Percentiles rank a stretch among this genome's conserved stretches.
phyloP scores from a whole-genome alignment of 2,113 vertebrate species.

The Ammospiza caudacuta region DNA sequence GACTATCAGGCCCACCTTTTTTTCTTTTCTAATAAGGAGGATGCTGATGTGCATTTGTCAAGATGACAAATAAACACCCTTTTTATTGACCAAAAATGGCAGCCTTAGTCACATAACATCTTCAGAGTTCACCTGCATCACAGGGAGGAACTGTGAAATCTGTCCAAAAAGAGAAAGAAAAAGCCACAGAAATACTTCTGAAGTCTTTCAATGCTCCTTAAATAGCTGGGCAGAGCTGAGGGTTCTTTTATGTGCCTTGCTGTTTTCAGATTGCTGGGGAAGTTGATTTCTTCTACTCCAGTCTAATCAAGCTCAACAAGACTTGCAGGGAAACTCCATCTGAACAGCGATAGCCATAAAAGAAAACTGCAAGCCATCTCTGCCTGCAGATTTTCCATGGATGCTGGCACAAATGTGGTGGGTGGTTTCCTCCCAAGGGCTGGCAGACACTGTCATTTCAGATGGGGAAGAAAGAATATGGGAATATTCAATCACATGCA shows the following conservation, averaged over 20 bases:
- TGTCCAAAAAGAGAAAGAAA: background rate
- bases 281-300: background rate
- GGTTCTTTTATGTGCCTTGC: background rate
- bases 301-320: background rate
- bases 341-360: background rate
- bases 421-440: background rate
- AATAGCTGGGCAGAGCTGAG: background rate
- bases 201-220: background rate
- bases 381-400: background rate
- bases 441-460: background rate
- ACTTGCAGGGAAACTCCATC: background rate
- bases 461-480: background rate
- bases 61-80: conserved; percentile 48
- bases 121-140: background rate
- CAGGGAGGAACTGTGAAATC: background rate
- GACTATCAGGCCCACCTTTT: conserved; percentile 25
- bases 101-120: background rate
- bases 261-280: background rate
- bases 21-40: background rate
- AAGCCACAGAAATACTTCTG: background rate
- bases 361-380: background rate
- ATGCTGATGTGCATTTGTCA: conserved; percentile 14
- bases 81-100: background rate
- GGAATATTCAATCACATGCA: background rate
- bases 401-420: background rate